Evolutionary conservation across 2,797 vertebrate genomes (phyloP).

Genomic region (Betta splendens): DNA sequence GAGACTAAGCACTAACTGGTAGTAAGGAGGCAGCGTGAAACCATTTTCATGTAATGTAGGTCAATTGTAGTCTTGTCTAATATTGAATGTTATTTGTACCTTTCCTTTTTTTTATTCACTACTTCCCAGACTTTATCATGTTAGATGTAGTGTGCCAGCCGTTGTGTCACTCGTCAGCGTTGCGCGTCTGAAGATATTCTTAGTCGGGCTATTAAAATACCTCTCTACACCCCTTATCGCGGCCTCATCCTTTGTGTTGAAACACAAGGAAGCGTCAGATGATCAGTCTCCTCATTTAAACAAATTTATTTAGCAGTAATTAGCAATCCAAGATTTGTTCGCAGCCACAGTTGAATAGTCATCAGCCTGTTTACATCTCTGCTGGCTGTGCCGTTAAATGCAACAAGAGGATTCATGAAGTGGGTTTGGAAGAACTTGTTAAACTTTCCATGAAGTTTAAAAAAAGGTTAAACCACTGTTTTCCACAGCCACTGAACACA

Average conservation of each 20-base stretch:
- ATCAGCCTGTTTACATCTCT: no score
- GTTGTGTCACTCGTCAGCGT: slow-evolving; percentile 47
- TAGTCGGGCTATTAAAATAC: slow-evolving; percentile 59
- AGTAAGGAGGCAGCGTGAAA: neutral
- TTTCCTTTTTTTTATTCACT: no score
- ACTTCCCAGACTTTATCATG: slow-evolving; percentile 5
- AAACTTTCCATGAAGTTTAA: slow-evolving; percentile 1
- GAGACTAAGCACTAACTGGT: neutral
- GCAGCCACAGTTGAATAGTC: neutral
- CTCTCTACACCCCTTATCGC: slow-evolving; percentile 17
- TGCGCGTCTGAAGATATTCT: slow-evolving; percentile 66
- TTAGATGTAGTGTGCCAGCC: slow-evolving; percentile 29
- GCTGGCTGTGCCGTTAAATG: neutral
- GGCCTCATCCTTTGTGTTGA: slow-evolving; percentile 15
- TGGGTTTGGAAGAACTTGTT: slow-evolving; percentile 27
- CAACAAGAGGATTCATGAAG: slow-evolving; percentile 13
- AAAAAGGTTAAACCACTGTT: slow-evolving; percentile 19
- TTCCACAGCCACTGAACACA: slow-evolving; percentile 35
- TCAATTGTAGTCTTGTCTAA: no score
- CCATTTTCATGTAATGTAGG: slow-evolving; percentile 3
- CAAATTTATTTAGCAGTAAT: neutral
- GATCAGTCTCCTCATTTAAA: slow-evolving; percentile 6
- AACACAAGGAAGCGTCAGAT: slow-evolving; percentile 6
- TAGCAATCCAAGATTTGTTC: neutral
- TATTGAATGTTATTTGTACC: no score